Percentiles rank a stretch among this genome's conserved stretches.
Conservation (phyloP, 2,888 invertebrate species). For the Trimorus sp. region DNA sequence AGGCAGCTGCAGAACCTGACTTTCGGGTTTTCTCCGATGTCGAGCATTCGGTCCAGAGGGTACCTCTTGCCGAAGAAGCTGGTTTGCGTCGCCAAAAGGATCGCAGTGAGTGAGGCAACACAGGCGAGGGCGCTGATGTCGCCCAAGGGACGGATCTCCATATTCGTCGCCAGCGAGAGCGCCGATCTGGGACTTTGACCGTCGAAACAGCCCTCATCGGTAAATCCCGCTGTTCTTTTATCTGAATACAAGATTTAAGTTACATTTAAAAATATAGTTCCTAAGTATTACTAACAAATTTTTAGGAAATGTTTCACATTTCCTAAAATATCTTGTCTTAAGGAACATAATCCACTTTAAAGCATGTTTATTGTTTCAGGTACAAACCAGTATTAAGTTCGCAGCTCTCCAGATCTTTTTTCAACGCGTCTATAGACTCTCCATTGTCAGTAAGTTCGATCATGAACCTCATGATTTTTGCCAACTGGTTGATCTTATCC, state of each 20-base stretch:
- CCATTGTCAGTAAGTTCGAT: conserved; percentile 76
- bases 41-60: conserved; percentile 69
- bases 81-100: conserved; percentile 77
- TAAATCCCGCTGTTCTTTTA: conserved; percentile 79
- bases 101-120: conserved; percentile 76
- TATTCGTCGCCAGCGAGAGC: conserved; percentile 78
- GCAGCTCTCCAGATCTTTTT: conserved; percentile 74
- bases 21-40: conserved; percentile 71
- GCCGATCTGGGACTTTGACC: conserved; percentile 75
- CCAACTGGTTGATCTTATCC: conserved; percentile 77
- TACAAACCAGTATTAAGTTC: conserved; percentile 76
- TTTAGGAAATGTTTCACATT: too few species aligned
- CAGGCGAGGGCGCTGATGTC: conserved; percentile 79
- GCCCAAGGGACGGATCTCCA: conserved; percentile 75
- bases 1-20: conserved; percentile 76
- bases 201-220: conserved; percentile 74
- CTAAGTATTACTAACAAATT: too few species aligned
- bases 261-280: too few species aligned
- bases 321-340: too few species aligned
- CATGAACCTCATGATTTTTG: conserved; percentile 78
- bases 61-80: conserved; percentile 76
- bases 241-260: conserved; percentile 69
- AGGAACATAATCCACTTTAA: too few species aligned
- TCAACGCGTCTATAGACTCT: conserved; percentile 72
- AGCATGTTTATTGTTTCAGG: conserved; percentile 10